Evolutionary conservation across 2,888 invertebrate genomes (phyloP).

Genomic region (Operophtera brumata): DNA sequence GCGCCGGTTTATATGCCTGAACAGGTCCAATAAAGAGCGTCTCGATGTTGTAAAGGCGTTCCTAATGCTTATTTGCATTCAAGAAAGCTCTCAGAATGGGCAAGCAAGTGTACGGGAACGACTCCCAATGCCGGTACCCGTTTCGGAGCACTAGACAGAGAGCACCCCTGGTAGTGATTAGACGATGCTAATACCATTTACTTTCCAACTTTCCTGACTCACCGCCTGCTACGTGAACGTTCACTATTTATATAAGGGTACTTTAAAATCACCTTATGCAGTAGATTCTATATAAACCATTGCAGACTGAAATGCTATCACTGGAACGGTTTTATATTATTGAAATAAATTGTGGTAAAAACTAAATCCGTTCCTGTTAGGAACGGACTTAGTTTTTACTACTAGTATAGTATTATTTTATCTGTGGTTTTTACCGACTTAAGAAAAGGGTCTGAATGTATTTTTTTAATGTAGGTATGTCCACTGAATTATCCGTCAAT

Average conservation of each 20-base stretch:
- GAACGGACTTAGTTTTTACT: too few relatives aligned
- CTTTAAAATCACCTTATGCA: conserved; percentile 67
- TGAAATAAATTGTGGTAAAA: conserved; percentile 18
- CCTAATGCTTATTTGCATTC: conserved; percentile 79
- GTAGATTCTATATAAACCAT: conserved; percentile 36
- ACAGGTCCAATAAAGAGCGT: conserved; percentile 73
- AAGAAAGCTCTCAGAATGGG: conserved; percentile 70
- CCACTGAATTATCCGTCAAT: too few relatives aligned
- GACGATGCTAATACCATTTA: conserved; percentile 79
- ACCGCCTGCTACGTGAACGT: conserved; percentile 72
- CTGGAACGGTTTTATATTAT: conserved; percentile 2
- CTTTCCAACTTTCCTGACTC: conserved; percentile 76
- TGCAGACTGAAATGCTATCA: conserved; percentile 2
- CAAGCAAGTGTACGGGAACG: conserved; percentile 71
- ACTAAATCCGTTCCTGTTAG: too few relatives aligned
- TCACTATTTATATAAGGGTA: conserved; percentile 69
- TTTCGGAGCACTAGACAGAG: conserved; percentile 61
- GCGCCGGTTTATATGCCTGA: conserved; percentile 64
- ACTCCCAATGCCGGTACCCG: conserved; percentile 51
- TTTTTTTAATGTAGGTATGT: too few relatives aligned
- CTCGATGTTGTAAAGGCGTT: conserved; percentile 75
- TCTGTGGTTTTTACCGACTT: too few relatives aligned
- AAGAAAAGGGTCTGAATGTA: too few relatives aligned
- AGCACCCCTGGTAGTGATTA: conserved; percentile 78
- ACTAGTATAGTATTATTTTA: too few relatives aligned